Percentiles rank a stretch among this genome's conserved stretches.
These are phyloP conservation scores for Drosophila repleta DNA, from an alignment of 1,140 invertebrate species.

Conservation along the genomic window DNA sequence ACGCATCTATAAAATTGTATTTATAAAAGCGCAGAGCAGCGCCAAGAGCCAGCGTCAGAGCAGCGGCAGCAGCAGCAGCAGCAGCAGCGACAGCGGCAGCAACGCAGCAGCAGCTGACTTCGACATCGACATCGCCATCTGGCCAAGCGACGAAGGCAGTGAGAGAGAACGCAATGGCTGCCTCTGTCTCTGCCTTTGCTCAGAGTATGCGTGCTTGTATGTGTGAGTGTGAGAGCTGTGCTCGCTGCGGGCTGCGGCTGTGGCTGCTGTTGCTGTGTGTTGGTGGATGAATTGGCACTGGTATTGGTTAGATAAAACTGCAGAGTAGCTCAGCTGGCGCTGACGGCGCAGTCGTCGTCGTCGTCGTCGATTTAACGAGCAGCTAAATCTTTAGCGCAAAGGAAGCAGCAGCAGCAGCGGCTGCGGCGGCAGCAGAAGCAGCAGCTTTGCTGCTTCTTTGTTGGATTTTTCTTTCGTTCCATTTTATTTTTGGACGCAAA, in stretches of 20 bases:
- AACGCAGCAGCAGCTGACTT: slow-evolving; percentile 43
- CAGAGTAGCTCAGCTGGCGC: slow-evolving; percentile 39
- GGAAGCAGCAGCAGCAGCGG: slow-evolving; percentile 47
- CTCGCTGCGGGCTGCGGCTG: slow-evolving; percentile 27
- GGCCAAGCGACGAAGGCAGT: slow-evolving; percentile 16
- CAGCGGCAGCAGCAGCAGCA: slow-evolving; percentile 27
- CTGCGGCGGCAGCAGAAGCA: slow-evolving; percentile 51
- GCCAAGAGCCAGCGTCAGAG: slow-evolving; percentile 35
- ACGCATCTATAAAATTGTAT: slow-evolving; percentile 73
- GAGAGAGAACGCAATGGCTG: slow-evolving; percentile 54
- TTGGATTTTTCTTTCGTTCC: slow-evolving; percentile 69
- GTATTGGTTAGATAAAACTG: slow-evolving; percentile 78
- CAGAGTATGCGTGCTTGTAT: slow-evolving; percentile 14
- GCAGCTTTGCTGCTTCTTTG: slow-evolving; percentile 57
- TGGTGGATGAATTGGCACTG: slow-evolving; percentile 31
- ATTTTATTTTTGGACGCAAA: slow-evolving; percentile 70
- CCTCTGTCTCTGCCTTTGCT: slow-evolving; percentile 41
- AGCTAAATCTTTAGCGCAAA: slow-evolving; percentile 49
- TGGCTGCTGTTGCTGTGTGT: slow-evolving; percentile 27
- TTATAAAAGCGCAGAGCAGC: slow-evolving; percentile 71
- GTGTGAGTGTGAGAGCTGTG: slow-evolving; percentile 4
- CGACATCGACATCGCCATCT: slow-evolving; percentile 49
- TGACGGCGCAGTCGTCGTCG: slow-evolving; percentile 24
- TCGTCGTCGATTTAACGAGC: not conserved
- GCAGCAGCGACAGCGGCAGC: slow-evolving; percentile 29